Conservation (phyloP, 2,888 invertebrate species). For the Mylabris sibirica region DNA sequence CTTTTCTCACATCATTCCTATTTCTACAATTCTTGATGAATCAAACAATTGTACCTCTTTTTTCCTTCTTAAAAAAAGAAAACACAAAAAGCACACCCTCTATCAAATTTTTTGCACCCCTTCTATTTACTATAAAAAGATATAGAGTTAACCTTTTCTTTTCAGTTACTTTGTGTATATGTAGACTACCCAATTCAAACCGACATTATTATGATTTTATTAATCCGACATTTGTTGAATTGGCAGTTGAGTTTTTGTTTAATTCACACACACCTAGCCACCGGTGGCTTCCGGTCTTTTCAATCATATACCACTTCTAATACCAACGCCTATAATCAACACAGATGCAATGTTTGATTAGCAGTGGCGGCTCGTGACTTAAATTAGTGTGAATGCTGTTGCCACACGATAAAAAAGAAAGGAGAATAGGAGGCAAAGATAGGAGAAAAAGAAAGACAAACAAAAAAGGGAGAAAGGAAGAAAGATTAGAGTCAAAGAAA, state of each 20-base stretch:
- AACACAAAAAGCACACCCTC: slow-evolving; percentile 25
- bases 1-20: neutral
- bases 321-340: too few species aligned
- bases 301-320: too few species aligned
- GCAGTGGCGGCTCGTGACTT: too few species aligned
- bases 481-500: too few species aligned
- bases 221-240: slow-evolving; percentile 40
- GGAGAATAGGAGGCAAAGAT: too few species aligned
- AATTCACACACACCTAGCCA: slow-evolving; percentile 43
- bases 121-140: neutral
- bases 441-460: too few species aligned
- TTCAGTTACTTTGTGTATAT: slow-evolving; percentile 25
- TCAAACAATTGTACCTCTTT: slow-evolving; percentile 12
- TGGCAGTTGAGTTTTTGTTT: slow-evolving; percentile 30
- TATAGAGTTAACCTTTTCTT: slow-evolving; percentile 14
- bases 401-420: too few species aligned
- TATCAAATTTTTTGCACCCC: neutral
- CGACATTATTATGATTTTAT: slow-evolving; percentile 30
- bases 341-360: too few species aligned
- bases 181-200: slow-evolving; percentile 37
- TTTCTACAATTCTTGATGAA: neutral
- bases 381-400: too few species aligned
- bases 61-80: too few species aligned
- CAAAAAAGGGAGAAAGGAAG: too few species aligned
- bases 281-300: slow-evolving; percentile 44